Evolutionary conservation across 2,113 vertebrate genomes (phyloP), one percentile per base, ranked within the genome.

Genomic region (Lepisosteus osseus): DNA sequence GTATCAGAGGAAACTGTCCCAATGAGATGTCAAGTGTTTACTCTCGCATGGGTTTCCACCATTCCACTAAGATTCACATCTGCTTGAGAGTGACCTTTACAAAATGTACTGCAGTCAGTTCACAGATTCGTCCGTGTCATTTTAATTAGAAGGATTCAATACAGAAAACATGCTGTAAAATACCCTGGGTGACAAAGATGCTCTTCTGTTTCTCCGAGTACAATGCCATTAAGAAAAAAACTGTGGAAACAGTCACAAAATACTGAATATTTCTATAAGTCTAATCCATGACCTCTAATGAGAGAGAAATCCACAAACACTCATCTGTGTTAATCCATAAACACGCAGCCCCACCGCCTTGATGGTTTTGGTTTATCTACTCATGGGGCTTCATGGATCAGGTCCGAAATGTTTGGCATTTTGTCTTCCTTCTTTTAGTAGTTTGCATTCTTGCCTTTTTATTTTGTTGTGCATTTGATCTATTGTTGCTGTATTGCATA

Each of bases 71-170:
- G 72, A 5, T 73, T n/a, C 3, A 70, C 43, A 41, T 78, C 63
- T 74, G 70, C 70, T n/a, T 68, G 2, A 51, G 62, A 41, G 72
- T 89, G 89, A 90, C 87, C 88, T 90, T 88, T 87, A 77, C 75
- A 69, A 74, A 84, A 63, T 83, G 77, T 59, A 67, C 77, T 73
- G 45, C 65, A 72, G 71, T 79, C 76, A 73, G 57, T 54, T 54
- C 67, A 64, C 77, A 72, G 68, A 56, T 65, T 77, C 45, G 13
- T 47, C 74, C 74, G 69, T 68, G 83, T 87, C 83, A 76, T 54
- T 76, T 70, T 68, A 79, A 81, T 82, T 72, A 78, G 62, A 73
- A 40, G 3, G 12, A 74, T 73, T 80, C 41, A 64, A 81, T 74
- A 81, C 4, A 41, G 61, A 76, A 41, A 51, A 17, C 15, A 3